These are phyloP conservation scores for Drosophila rellima DNA, from an alignment of 2,888 invertebrate genomes.

Conservation along the genomic window DNA sequence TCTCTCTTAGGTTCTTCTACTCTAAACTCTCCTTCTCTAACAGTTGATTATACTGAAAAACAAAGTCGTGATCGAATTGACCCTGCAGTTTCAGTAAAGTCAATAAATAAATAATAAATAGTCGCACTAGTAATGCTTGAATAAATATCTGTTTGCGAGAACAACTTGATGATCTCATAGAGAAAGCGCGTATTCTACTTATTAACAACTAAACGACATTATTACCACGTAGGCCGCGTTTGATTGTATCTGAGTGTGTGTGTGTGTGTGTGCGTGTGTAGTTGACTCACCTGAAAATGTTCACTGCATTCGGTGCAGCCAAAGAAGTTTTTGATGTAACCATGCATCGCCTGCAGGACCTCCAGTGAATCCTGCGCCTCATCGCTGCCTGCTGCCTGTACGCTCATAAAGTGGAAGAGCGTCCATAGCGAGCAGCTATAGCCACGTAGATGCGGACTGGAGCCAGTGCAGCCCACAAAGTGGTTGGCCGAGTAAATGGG, in stretches of 20 bases:
- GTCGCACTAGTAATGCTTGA: not conserved
- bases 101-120: not conserved
- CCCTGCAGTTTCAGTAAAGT: not conserved
- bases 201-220: conserved; percentile 8
- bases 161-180: conserved; percentile 24
- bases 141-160: conserved; percentile 1
- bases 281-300: conserved; percentile 90
- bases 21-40: not conserved
- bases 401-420: conserved; percentile 96
- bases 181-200: conserved; percentile 11
- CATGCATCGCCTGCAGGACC: conserved; percentile 93
- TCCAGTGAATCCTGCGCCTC: conserved; percentile 88
- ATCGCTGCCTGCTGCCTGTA: conserved; percentile 88
- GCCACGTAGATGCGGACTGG: conserved; percentile 90
- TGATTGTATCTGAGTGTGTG: not conserved
- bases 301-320: conserved; percentile 95
- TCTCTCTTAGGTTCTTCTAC: not conserved
- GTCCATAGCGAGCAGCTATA: conserved; percentile 98
- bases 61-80: not conserved
- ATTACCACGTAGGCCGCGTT: conserved; percentile 20
- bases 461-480: conserved; percentile 95
- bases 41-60: not conserved
- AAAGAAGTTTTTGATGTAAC: conserved; percentile 96
- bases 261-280: not conserved
- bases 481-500: conserved; percentile 86